phyloP scores from a whole-genome alignment of 2,113 vertebrate species.

The Calonectris borealis region DNA sequence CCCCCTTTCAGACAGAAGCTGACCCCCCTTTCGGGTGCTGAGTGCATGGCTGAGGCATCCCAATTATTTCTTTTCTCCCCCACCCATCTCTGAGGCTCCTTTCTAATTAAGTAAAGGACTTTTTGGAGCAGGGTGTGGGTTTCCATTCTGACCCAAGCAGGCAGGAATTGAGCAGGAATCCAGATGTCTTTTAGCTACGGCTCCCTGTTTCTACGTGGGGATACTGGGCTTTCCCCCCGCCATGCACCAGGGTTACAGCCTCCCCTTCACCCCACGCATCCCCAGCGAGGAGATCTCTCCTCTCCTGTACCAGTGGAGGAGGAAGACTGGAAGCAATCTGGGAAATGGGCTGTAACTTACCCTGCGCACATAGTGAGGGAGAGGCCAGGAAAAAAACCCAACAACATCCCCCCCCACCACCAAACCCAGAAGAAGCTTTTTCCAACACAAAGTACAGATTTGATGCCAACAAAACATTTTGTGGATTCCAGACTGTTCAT shows the following conservation, averaged over 20 bases:
- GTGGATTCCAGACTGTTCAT: background rate
- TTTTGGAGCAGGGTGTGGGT: background rate
- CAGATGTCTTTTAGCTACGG: background rate
- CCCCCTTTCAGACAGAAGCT: background rate
- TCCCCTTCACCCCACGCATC: background rate
- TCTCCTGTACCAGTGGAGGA: background rate
- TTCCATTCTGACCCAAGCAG: background rate
- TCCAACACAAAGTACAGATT: background rate
- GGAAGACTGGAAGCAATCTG: background rate
- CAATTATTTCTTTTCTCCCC: background rate
- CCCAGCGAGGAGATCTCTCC: background rate
- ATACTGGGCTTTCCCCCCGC: background rate
- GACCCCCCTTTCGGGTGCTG: background rate
- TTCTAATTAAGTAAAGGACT: background rate
- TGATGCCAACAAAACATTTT: background rate
- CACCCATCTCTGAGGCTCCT: background rate
- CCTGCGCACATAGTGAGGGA: background rate
- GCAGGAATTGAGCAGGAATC: background rate
- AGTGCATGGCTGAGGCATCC: background rate
- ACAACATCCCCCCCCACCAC: background rate
- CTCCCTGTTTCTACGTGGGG: rapidly evolving
- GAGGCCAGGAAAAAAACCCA: background rate
- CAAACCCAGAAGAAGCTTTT: background rate
- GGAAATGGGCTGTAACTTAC: background rate
- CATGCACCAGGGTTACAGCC: rapidly evolving